phyloP scores from a whole-genome alignment of 1,140 invertebrate genomes.

The Lycorma delicatula region DNA sequence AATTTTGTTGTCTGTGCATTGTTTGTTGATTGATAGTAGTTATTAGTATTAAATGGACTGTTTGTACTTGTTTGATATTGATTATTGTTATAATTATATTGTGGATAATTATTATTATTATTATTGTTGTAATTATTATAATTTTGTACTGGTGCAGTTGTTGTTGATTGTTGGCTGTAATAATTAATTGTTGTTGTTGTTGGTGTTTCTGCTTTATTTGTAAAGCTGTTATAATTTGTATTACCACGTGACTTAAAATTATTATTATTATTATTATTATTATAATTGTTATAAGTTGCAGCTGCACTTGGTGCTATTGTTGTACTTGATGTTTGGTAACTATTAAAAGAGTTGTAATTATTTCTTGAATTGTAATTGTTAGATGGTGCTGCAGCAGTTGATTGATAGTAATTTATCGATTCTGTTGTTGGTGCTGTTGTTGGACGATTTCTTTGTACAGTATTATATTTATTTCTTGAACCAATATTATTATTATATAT shows the following conservation, averaged over 20 bases:
- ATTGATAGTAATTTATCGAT: conserved; percentile 14
- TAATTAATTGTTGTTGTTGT: conserved; percentile 19
- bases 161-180: conserved; percentile 23
- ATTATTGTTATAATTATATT: conserved; percentile 25
- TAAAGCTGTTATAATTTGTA: conserved; percentile 22
- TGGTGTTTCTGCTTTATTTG: conserved; percentile 6
- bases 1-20: not conserved
- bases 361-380: conserved; percentile 26
- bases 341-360: conserved; percentile 16
- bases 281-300: conserved; percentile 30
- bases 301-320: conserved; percentile 28
- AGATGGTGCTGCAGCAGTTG: conserved; percentile 22
- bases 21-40: conserved; percentile 13
- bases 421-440: conserved; percentile 12
- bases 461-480: no score
- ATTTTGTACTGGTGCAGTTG: conserved; percentile 32
- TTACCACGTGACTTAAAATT: conserved; percentile 19
- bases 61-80: conserved; percentile 27
- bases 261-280: conserved; percentile 32
- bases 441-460: conserved; percentile 12
- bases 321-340: conserved; percentile 32
- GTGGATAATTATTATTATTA: conserved; percentile 17
- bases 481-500: no score
- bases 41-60: not conserved
- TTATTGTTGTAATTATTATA: conserved; percentile 31